A percentile compares a stretch with the other conserved stretches of the same genome.
Conservation (phyloP, 2,888 invertebrate genomes). For the Ormyrus rosae region DNA sequence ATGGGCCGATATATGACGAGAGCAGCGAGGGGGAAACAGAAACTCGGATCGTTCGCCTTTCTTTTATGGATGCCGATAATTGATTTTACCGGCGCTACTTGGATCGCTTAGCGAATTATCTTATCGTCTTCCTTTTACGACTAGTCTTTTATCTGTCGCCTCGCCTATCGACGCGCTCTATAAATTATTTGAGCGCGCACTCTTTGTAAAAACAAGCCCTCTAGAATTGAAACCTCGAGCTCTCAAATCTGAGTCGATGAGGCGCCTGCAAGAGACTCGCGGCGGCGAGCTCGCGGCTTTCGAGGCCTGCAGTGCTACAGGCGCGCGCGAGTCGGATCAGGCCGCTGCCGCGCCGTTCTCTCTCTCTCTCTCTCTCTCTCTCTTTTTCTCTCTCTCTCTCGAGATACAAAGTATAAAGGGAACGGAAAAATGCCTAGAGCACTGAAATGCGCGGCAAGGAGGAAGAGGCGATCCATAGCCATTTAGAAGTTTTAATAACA, state of each 20-base stretch:
- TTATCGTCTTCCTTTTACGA: constrained; percentile 6
- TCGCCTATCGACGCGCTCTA: too few species aligned
- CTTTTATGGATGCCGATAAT: constrained; percentile 64
- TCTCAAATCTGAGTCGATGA: not conserved
- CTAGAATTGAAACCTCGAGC: too few species aligned
- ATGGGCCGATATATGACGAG: constrained; percentile 53
- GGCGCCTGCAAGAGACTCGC: constrained; percentile 28
- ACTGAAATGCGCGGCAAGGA: constrained; percentile 58
- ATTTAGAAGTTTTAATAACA: constrained; percentile 75
- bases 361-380: constrained; percentile 14
- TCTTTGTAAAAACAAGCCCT: too few species aligned
- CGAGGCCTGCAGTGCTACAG: constrained; percentile 58
- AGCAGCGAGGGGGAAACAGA: constrained; percentile 11
- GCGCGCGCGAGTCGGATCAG: constrained; percentile 49
- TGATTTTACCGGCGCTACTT: constrained; percentile 58
- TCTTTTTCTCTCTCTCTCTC: constrained; percentile 18
- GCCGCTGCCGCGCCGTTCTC: not conserved
- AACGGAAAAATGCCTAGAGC: constrained; percentile 66
- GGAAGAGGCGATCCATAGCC: constrained; percentile 69
- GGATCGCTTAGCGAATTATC: constrained; percentile 17
- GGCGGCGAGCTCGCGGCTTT: not conserved
- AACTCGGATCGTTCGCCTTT: constrained; percentile 45
- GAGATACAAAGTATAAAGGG: constrained; percentile 55
- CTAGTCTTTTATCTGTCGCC: not conserved
- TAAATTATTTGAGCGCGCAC: too few species aligned